Conservation (phyloP, 2,797 vertebrate species). For the Mionectes olivaceus region DNA sequence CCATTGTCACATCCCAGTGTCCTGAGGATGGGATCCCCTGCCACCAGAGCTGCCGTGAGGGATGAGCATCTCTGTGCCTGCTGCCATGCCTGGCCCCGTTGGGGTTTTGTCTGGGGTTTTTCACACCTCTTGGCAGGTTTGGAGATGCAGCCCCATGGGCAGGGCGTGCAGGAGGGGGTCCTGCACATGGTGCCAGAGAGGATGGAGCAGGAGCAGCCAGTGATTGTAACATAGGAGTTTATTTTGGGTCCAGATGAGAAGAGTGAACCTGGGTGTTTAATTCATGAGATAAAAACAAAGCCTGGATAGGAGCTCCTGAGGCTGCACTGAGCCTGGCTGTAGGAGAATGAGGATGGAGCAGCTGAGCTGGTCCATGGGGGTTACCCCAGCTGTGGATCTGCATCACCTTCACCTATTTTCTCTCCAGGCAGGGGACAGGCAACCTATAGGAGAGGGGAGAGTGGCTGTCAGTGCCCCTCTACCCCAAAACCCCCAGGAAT, state of each 20-base stretch:
- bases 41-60: accelerated
- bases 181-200: accelerated
- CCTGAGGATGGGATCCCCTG: background rate
- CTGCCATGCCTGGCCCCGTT: accelerated
- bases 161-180: background rate
- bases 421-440: background rate
- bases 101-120: background rate
- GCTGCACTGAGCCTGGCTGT: background rate
- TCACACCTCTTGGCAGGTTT: accelerated
- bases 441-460: background rate
- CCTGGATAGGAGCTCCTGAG: background rate
- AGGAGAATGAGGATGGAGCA: background rate
- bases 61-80: background rate
- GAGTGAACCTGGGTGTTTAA: background rate
- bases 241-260: background rate
- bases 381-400: background rate
- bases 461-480: accelerated
- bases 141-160: accelerated
- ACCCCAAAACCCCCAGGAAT: background rate
- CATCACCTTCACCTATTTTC: accelerated
- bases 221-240: background rate
- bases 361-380: accelerated
- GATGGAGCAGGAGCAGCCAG: background rate
- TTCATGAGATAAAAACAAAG: background rate
- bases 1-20: accelerated